phyloP scores from a whole-genome alignment of 2,797 vertebrate genomes.

The Luscinia megarhynchos region DNA sequence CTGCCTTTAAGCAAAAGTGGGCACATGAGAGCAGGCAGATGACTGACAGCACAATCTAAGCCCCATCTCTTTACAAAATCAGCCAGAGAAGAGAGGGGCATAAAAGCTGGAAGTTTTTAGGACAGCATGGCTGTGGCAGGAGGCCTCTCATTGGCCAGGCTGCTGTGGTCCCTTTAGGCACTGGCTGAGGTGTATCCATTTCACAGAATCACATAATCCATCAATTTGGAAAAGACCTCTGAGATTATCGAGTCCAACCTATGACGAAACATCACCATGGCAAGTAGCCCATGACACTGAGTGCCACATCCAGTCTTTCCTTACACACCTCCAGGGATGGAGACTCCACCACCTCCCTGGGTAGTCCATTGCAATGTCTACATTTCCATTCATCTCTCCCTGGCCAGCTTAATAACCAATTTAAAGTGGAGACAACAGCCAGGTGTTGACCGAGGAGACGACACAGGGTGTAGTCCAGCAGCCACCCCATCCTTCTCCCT shows the following conservation, averaged over 20 bases:
- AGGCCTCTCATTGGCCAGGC: rapidly evolving
- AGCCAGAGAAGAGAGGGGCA: not conserved
- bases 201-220: not conserved
- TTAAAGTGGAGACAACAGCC: not conserved
- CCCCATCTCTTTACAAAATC: not conserved
- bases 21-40: not conserved
- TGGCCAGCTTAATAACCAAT: not conserved
- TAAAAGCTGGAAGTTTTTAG: not conserved
- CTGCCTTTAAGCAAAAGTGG: rapidly evolving
- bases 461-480: rapidly evolving
- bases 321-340: not conserved
- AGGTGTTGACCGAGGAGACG: rapidly evolving
- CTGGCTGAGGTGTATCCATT: not conserved
- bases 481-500: rapidly evolving
- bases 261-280: rapidly evolving
- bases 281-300: not conserved
- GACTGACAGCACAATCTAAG: not conserved
- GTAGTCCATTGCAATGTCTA: not conserved
- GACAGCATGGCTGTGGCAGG: rapidly evolving
- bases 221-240: not conserved
- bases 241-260: not conserved
- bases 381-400: too few species aligned
- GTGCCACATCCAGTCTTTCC: not conserved
- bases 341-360: not conserved
- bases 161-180: not conserved